These are phyloP conservation scores for Drosophila sp. DNA, from an alignment of 1,140 invertebrate genomes.

Conservation along the genomic window DNA sequence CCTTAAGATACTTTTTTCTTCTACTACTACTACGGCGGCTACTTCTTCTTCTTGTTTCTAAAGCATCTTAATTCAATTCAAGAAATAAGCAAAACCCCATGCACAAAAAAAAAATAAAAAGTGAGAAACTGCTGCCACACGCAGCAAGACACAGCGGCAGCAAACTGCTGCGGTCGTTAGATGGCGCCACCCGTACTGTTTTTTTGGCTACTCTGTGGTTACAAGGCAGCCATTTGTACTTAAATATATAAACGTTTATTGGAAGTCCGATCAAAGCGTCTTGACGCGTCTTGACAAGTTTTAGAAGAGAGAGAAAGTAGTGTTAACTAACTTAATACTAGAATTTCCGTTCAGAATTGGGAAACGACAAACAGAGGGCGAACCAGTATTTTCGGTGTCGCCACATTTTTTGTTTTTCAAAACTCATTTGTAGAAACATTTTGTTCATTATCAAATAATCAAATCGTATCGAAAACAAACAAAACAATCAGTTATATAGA, in stretches of 20 bases:
- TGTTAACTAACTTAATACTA: too few species aligned
- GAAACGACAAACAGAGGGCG: too few species aligned
- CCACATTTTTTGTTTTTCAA: too few species aligned
- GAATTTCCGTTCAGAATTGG: too few species aligned
- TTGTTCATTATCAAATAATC: neutral
- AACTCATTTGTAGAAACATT: neutral
- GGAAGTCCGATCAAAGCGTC: too few species aligned
- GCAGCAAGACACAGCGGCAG: too few species aligned
- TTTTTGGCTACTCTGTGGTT: too few species aligned
- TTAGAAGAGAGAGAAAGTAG: too few species aligned
- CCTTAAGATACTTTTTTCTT: conserved; percentile 54
- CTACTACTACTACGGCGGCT: neutral
- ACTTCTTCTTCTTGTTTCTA: neutral
- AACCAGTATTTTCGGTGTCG: too few species aligned
- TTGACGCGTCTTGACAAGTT: too few species aligned
- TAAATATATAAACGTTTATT: too few species aligned
- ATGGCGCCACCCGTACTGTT: conserved; percentile 41
- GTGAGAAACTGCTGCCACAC: conserved; percentile 4
- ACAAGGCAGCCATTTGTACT: too few species aligned
- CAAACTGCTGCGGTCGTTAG: neutral
- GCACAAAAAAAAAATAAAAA: neutral
- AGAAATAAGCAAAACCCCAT: conserved; percentile 2
- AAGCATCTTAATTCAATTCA: conserved; percentile 59
- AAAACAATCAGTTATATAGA: conserved; percentile 20
- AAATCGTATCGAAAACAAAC: neutral